phyloP scores from a whole-genome alignment of 2,888 invertebrate genomes.

The Mimumesa dahlbomi region DNA sequence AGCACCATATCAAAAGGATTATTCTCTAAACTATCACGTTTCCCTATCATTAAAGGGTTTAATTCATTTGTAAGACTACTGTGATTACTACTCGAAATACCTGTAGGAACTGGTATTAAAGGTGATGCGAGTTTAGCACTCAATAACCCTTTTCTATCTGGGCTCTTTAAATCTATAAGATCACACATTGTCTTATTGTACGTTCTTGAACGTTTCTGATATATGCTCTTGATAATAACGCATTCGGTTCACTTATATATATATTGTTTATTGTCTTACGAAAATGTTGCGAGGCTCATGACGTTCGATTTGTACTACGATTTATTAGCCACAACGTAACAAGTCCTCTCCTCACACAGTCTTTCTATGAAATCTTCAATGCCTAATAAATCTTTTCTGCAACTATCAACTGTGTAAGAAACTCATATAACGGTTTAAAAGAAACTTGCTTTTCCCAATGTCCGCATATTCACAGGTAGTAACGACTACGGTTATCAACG shows the following conservation, averaged over 20 bases:
- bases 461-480: conserved; percentile 2
- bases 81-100: conserved; percentile 13
- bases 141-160: conserved; percentile 55
- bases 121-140: conserved; percentile 70
- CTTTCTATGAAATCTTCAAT: background rate
- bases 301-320: conserved; percentile 3
- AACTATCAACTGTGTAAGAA: background rate
- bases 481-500: conserved; percentile 31
- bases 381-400: background rate
- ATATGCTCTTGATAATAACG: background rate
- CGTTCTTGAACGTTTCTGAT: background rate
- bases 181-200: conserved; percentile 69
- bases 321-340: conserved; percentile 15
- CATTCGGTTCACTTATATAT: background rate
- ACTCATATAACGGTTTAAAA: background rate
- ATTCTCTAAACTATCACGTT: conserved; percentile 68
- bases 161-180: conserved; percentile 73
- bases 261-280: conserved; percentile 10
- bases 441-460: background rate
- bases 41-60: conserved; percentile 25
- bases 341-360: background rate
- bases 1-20: conserved; percentile 76
- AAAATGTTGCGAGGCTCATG: conserved; percentile 13
- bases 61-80: conserved; percentile 6
- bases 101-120: conserved; percentile 67